These are phyloP conservation scores for Hirtodrosophila alboralis DNA, from an alignment of 2,888 invertebrate species.

Conservation along the genomic window DNA sequence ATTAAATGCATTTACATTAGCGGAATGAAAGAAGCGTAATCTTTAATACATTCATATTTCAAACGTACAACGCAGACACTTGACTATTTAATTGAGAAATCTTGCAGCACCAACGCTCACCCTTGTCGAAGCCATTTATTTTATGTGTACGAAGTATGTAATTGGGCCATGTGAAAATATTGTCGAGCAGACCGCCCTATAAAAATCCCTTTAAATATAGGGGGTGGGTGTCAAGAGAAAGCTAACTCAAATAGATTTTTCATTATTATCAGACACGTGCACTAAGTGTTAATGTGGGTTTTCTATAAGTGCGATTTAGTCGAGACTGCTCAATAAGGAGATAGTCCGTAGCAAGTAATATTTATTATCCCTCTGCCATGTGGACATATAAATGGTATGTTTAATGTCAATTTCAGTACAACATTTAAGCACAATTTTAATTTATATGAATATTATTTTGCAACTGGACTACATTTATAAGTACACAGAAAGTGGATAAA, in stretches of 20 bases:
- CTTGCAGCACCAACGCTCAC: conserved; percentile 31
- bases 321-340: neutral
- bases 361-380: no score
- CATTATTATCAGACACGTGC: conserved; percentile 26
- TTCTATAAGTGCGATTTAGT: neutral
- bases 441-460: no score
- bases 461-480: no score
- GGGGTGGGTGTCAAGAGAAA: conserved; percentile 16
- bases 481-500: no score
- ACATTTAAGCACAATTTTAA: no score
- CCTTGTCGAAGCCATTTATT: conserved; percentile 29
- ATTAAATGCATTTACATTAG: conserved; percentile 54
- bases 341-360: no score
- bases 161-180: conserved; percentile 58
- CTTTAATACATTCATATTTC: conserved; percentile 8
- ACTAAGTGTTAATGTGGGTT: neutral
- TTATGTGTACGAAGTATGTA: conserved; percentile 17
- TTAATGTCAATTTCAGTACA: no score
- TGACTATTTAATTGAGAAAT: conserved; percentile 64
- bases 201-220: conserved; percentile 19
- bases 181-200: conserved; percentile 38
- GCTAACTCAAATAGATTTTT: conserved; percentile 9
- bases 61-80: conserved; percentile 55
- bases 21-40: conserved; percentile 13
- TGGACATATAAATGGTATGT: no score